Conservation (phyloP, 2,113 vertebrate genomes). For the Marmota flaviventris region DNA sequence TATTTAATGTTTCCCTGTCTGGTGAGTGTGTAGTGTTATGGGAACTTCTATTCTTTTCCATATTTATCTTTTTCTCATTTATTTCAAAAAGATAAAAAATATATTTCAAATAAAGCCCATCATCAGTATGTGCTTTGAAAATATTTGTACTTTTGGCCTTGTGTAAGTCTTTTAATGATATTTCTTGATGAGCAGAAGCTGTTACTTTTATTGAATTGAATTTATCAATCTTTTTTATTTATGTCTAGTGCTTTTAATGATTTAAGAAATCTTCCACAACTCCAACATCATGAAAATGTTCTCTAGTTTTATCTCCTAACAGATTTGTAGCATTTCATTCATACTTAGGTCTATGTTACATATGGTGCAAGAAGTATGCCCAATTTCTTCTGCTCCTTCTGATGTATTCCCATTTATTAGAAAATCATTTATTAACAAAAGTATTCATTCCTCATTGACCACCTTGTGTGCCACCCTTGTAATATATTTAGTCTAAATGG, state of each 20-base stretch:
- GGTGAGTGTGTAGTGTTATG: not conserved
- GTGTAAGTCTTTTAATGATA: not conserved
- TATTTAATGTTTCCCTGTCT: not conserved
- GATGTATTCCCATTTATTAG: not conserved
- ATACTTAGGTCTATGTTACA: not conserved
- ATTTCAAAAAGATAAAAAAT: not conserved
- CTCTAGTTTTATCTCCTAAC: not conserved
- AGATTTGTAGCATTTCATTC: not conserved
- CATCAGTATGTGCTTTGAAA: not conserved
- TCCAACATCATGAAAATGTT: not conserved
- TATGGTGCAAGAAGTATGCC: not conserved
- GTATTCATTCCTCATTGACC: not conserved
- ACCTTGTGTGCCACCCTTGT: not conserved
- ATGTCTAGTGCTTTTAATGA: not conserved
- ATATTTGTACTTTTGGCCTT: not conserved
- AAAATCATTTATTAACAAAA: not conserved
- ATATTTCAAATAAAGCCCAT: not conserved
- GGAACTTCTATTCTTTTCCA: too few species aligned
- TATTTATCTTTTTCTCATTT: not conserved
- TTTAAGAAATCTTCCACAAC: not conserved
- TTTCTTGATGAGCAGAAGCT: not conserved
- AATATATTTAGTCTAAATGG: not conserved
- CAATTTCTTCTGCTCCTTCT: not conserved
- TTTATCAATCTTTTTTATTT: not conserved
- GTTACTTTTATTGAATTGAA: not conserved